These are phyloP conservation scores for Ctenicera cuprea DNA, from an alignment of 2,888 invertebrate species.

Conservation along the genomic window DNA sequence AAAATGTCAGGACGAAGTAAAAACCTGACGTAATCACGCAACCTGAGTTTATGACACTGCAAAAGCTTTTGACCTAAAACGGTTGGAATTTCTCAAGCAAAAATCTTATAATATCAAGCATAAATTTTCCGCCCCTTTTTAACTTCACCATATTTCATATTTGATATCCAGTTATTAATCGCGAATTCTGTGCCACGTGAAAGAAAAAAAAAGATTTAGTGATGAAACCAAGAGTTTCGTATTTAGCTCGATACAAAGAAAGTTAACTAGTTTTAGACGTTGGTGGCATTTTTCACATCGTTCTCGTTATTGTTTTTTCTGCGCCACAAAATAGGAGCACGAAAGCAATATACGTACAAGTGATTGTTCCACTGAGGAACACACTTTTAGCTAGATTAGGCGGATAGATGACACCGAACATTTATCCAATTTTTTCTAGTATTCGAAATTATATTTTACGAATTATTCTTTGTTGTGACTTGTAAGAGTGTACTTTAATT, in stretches of 20 bases:
- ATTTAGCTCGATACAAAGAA: not conserved
- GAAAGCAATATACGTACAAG: not conserved
- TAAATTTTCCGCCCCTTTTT: not conserved
- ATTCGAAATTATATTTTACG: no score
- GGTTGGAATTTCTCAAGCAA: not conserved
- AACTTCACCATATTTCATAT: not conserved
- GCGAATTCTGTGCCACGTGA: not conserved
- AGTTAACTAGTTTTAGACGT: conserved; percentile 9
- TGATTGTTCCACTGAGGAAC: not conserved
- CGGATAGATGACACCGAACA: not conserved
- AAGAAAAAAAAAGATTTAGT: not conserved
- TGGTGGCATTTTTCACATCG: conserved; percentile 4
- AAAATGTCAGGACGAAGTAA: not conserved
- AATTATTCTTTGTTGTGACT: no score
- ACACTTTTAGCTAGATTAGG: conserved; percentile 2
- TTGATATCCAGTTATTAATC: conserved; percentile 3
- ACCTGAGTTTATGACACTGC: not conserved
- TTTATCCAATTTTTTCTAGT: not conserved
- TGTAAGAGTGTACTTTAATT: no score
- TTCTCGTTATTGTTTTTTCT: conserved; percentile 10
- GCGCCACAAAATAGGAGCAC: not conserved
- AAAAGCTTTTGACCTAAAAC: not conserved
- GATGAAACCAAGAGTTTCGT: not conserved
- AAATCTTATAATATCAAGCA: conserved; percentile 6
- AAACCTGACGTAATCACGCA: not conserved